phyloP scores from a whole-genome alignment of 1,140 invertebrate species.

The Calephelis virginiensis region DNA sequence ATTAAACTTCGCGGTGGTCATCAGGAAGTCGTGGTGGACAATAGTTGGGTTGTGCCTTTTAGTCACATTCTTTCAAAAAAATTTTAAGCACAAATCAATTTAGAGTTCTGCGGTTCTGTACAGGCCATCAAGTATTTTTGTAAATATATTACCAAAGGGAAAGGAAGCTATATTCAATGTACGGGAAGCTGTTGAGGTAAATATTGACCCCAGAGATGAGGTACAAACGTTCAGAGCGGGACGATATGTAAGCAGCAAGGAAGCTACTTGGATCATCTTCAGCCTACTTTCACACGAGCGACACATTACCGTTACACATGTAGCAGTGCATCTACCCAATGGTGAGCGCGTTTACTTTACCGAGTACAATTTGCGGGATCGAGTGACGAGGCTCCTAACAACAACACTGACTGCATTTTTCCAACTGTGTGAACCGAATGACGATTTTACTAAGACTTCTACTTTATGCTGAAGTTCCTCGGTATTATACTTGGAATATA shows the following conservation, averaged over 20 bases:
- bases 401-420: slow-evolving; percentile 48
- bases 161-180: slow-evolving; percentile 48
- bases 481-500: slow-evolving; percentile 23
- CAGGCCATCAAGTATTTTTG: slow-evolving; percentile 65
- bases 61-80: too few relatives aligned
- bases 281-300: slow-evolving; percentile 37
- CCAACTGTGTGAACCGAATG: slow-evolving; percentile 40
- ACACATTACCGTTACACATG: slow-evolving; percentile 35
- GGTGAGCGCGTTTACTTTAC: slow-evolving; percentile 36
- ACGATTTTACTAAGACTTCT: slow-evolving; percentile 38
- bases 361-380: slow-evolving; percentile 30
- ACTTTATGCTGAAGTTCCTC: slow-evolving; percentile 31
- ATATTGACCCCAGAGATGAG: slow-evolving; percentile 30
- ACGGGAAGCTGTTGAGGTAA: slow-evolving; percentile 31
- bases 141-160: slow-evolving; percentile 35
- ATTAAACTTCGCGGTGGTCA: slow-evolving; percentile 34
- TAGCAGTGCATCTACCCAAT: slow-evolving; percentile 35
- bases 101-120: slow-evolving; percentile 52
- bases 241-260: slow-evolving; percentile 61
- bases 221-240: slow-evolving; percentile 45
- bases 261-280: slow-evolving; percentile 58
- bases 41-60: slow-evolving; percentile 63
- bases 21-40: slow-evolving; percentile 39
- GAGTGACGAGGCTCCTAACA: slow-evolving; percentile 36
- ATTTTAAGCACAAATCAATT: too few relatives aligned